A percentile compares a stretch with the other conserved stretches of the same genome.
phyloP scores from a whole-genome alignment of 2,113 vertebrate genomes.

The Corythornis vintsioides region DNA sequence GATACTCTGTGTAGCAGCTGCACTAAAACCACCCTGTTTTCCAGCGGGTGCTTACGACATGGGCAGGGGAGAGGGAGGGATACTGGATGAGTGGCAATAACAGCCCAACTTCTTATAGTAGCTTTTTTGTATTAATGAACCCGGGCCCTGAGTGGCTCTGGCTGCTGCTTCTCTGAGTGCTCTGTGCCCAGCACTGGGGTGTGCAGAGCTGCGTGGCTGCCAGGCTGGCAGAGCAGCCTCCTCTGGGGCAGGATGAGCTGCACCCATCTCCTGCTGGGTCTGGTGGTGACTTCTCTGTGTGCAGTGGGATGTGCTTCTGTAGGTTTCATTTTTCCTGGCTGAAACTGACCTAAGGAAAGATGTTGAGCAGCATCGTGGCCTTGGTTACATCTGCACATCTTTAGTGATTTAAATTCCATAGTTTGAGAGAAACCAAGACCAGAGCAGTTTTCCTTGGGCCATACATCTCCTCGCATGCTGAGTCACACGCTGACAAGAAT shows the following conservation, averaged over 20 bases:
- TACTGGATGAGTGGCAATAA: not conserved
- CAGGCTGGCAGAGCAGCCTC: too few species aligned
- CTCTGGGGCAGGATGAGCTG: too few species aligned
- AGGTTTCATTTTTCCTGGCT: not conserved
- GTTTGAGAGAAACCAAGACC: not conserved
- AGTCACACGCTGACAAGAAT: conserved; percentile 5
- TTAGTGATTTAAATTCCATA: not conserved
- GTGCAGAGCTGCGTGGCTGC: too few species aligned
- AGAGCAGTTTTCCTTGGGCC: not conserved
- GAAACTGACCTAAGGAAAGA: not conserved
- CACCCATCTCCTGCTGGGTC: too few species aligned
- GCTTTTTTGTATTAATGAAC: not conserved
- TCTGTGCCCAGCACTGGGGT: too few species aligned
- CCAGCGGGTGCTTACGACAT: not conserved
- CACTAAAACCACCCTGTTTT: not conserved
- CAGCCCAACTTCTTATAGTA: not conserved
- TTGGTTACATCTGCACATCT: not conserved
- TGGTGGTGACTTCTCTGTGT: too few species aligned
- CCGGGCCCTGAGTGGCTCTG: not conserved
- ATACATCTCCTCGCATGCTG: not conserved
- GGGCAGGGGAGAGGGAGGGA: not conserved
- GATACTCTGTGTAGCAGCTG: not conserved
- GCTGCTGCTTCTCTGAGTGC: not conserved
- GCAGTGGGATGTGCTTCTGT: not conserved
- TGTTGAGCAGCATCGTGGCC: not conserved